Percentiles rank a stretch among this genome's conserved stretches.
Conservation (phyloP, 2,888 invertebrate genomes). For the Sesamia inferens region DNA sequence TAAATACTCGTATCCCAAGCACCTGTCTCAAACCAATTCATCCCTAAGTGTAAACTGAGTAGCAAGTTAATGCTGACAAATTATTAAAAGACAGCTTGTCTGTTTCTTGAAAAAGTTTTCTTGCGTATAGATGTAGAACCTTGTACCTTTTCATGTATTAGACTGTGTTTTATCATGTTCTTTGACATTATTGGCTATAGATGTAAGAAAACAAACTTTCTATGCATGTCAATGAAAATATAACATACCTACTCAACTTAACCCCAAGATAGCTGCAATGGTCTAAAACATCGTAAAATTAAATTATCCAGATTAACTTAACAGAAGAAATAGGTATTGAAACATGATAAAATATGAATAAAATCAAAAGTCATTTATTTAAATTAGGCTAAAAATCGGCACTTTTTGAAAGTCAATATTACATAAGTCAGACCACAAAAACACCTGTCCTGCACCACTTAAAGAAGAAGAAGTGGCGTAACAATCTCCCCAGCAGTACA, state of each 20-base stretch:
- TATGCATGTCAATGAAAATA: not conserved
- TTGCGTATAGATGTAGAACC: not conserved
- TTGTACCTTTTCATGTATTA: too few species aligned
- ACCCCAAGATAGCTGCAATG: too few species aligned
- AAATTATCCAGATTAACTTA: not conserved
- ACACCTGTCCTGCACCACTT: too few species aligned
- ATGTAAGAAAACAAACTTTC: not conserved
- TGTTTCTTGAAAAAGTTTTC: not conserved
- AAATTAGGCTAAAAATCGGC: too few species aligned
- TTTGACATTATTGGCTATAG: not conserved
- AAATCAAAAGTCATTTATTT: not conserved
- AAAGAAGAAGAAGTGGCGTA: too few species aligned
- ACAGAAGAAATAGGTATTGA: not conserved
- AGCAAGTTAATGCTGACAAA: not conserved
- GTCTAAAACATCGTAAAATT: not conserved
- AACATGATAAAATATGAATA: not conserved
- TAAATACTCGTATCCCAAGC: not conserved
- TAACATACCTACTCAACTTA: too few species aligned
- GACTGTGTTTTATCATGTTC: not conserved
- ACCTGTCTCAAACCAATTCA: not conserved
- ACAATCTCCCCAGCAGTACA: too few species aligned
- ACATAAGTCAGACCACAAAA: too few species aligned
- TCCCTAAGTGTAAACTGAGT: not conserved
- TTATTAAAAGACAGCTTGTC: not conserved
- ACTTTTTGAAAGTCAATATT: too few species aligned